A percentile compares a stretch with the other conserved stretches of the same genome.
Conservation (phyloP, 2,113 vertebrate species). For the Alligator sinensis region DNA sequence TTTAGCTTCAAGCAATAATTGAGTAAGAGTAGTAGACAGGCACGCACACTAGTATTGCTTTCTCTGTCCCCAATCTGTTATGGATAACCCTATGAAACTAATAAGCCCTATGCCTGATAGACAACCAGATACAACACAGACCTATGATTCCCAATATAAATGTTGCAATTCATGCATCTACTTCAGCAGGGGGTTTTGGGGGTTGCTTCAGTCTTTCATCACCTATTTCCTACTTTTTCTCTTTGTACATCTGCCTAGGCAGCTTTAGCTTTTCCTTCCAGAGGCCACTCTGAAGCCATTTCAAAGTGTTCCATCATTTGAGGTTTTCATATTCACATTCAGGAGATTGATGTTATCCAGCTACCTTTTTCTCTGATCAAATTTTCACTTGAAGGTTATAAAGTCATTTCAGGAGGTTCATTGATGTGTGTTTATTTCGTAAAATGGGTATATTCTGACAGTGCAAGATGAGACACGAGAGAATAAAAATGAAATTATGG, state of each 20-base stretch:
- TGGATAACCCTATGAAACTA: not conserved
- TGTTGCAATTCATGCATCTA: not conserved
- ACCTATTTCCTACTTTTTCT: not conserved
- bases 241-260: not conserved
- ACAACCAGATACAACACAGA: not conserved
- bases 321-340: not conserved
- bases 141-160: too few relatives aligned
- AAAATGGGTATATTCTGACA: not conserved
- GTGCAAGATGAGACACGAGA: not conserved
- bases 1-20: not conserved
- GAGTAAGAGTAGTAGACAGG: not conserved
- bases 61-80: not conserved
- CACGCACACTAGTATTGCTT: not conserved
- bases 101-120: not conserved
- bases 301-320: not conserved
- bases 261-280: not conserved
- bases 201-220: not conserved
- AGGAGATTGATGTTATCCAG: not conserved
- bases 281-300: not conserved
- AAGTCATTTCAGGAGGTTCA: conserved; percentile 26
- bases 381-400: not conserved
- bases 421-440: not conserved
- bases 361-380: not conserved
- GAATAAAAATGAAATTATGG: conserved; percentile 50
- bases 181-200: too few relatives aligned